Evolutionary conservation across 2,113 vertebrate species (phyloP).

Genomic region (Halcyon senegalensis): DNA sequence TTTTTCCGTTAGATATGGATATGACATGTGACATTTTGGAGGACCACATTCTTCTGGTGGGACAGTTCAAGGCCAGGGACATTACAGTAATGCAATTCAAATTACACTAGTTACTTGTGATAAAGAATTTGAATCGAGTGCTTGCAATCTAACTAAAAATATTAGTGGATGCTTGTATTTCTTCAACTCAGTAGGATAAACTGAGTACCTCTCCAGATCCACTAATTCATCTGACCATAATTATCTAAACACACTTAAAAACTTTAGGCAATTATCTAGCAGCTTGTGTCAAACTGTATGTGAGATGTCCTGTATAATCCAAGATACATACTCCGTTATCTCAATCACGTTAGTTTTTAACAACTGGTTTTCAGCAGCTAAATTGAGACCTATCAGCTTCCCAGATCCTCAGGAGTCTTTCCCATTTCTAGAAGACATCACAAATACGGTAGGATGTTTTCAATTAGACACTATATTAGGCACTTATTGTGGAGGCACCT

Average conservation of each 20-base stretch:
- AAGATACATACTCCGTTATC: background rate
- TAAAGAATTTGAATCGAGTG: background rate
- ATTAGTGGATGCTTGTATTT: background rate
- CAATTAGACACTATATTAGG: background rate
- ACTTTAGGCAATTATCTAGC: background rate
- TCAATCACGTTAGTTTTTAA: background rate
- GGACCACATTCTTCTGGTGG: background rate
- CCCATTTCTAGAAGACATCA: background rate
- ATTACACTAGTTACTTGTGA: background rate
- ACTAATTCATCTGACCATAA: background rate
- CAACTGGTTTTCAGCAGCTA: background rate
- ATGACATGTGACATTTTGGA: background rate
- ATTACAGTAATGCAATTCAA: constrained; percentile 23
- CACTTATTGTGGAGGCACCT: background rate
- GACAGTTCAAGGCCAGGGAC: background rate
- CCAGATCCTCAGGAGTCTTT: background rate
- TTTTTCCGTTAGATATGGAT: background rate
- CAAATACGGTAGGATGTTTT: background rate
- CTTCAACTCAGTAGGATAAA: background rate
- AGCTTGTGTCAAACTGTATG: background rate
- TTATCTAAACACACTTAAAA: background rate
- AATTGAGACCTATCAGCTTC: background rate
- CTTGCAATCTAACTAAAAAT: background rate
- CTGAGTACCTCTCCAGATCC: background rate
- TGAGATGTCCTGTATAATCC: background rate